Evolutionary conservation across 2,113 vertebrate genomes (phyloP).

Genomic region (Corythornis vintsioides): DNA sequence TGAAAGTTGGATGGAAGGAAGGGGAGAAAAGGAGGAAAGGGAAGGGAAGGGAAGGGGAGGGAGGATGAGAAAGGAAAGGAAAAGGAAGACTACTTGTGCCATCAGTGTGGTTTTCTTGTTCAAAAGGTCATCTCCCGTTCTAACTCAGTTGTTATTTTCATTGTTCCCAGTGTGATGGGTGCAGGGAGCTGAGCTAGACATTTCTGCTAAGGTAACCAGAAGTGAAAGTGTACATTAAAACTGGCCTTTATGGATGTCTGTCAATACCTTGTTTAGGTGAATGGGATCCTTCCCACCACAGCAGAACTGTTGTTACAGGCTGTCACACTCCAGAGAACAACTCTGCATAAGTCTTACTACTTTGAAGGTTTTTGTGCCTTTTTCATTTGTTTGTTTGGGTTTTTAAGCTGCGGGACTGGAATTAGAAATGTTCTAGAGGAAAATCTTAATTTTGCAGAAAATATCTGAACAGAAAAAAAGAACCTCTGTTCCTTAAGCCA

Average conservation of each 20-base stretch:
- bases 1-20: background rate
- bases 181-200: background rate
- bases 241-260: background rate
- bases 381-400: background rate
- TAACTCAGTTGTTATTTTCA: background rate
- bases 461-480: background rate
- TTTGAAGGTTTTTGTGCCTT: background rate
- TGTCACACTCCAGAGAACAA: background rate
- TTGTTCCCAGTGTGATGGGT: background rate
- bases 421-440: background rate
- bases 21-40: background rate
- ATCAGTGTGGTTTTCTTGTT: background rate
- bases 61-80: background rate
- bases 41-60: background rate
- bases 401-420: background rate
- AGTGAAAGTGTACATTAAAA: background rate
- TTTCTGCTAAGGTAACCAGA: slow-evolving; percentile 1
- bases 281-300: background rate
- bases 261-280: background rate
- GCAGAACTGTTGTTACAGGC: background rate
- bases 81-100: background rate
- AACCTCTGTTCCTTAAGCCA: background rate
- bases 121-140: background rate
- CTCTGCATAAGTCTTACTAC: background rate
- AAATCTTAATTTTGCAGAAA: slow-evolving; percentile 1